Percentiles rank a stretch among this genome's conserved stretches.
Conservation (phyloP, 1,140 invertebrate genomes). For the Drosophila kurseongensis region DNA sequence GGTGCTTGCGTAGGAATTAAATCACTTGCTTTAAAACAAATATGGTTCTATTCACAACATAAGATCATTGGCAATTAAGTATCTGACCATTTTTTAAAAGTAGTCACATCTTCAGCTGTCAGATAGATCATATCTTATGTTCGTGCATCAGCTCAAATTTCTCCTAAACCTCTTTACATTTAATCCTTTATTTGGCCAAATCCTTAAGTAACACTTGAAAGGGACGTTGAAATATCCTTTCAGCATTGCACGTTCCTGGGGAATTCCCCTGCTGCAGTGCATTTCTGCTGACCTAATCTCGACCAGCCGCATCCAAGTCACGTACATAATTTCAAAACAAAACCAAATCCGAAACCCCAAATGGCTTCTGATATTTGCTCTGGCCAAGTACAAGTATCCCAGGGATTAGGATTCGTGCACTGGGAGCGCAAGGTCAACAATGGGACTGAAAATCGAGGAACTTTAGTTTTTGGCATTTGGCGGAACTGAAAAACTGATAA, state of each 20-base stretch:
- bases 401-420: constrained; percentile 17
- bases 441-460: constrained; percentile 4
- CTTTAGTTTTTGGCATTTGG: constrained; percentile 2
- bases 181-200: constrained; percentile 14
- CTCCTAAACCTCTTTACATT: constrained; percentile 1
- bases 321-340: constrained; percentile 52
- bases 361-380: constrained; percentile 38
- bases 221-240: constrained; percentile 43
- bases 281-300: constrained; percentile 55
- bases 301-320: constrained; percentile 38
- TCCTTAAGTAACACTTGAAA: constrained; percentile 23
- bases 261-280: constrained; percentile 22
- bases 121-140: background rate
- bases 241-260: constrained; percentile 40
- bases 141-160: background rate
- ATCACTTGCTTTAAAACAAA: too few relatives aligned
- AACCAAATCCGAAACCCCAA: constrained; percentile 34
- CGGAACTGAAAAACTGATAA: constrained; percentile 20
- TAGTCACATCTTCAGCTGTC: background rate
- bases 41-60: too few relatives aligned
- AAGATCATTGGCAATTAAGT: background rate
- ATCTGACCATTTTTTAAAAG: background rate
- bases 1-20: too few relatives aligned
- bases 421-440: constrained; percentile 12
- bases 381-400: constrained; percentile 14